Base-by-base conservation (phyloP, 2,888 invertebrate species). In the Tethea ocularis region DNA sequence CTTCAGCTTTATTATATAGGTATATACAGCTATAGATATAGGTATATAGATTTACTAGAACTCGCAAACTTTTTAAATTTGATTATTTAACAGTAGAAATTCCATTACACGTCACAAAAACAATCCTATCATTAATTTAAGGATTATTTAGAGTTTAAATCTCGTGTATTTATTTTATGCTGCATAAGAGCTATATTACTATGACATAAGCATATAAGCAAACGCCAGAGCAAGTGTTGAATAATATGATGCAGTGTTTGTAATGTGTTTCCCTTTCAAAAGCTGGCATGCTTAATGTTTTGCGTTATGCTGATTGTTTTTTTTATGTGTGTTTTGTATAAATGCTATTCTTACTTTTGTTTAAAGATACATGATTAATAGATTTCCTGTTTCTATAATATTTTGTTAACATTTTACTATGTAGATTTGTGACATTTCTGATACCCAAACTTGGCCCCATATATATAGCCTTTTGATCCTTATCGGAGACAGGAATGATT, bases 161-260 rank as follows among this genome's bases (percentile, higher is more conserved):
- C 10, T 8, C 1, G 10, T 1, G 46, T 46, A 20, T 46, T 46
- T 46, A 20, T 20, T 20, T 46, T 20, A 20, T 10, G 46, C 8
- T 46, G 46, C 46, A 46, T 20, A 46, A 46, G 20, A 10, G 46
- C 33, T 13, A 46, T 46, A n/a, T 38, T n/a, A 38, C 38, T 38
- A 5, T 46, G 10, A 10, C 20, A 46, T 46, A 41, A 41, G 7
- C 2, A 15, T 38, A 15, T 15, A 41, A n/a, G 17, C 46, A 46
- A 20, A 46, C 7, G 46, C 52, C 68, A 72, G 77, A 68, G 38
- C 67, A 62, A 67, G 63, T 72, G 77, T 67, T 68, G 75, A 74
- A 64, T 64, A 63, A 64, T 66, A 67, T 61, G 69, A 64, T 74
- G 64, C 75, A 77, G 69, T 69, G 67, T 68, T 68, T 67, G 71